Conservation (phyloP, 2,797 vertebrate genomes). For the Sebastes reedi region DNA sequence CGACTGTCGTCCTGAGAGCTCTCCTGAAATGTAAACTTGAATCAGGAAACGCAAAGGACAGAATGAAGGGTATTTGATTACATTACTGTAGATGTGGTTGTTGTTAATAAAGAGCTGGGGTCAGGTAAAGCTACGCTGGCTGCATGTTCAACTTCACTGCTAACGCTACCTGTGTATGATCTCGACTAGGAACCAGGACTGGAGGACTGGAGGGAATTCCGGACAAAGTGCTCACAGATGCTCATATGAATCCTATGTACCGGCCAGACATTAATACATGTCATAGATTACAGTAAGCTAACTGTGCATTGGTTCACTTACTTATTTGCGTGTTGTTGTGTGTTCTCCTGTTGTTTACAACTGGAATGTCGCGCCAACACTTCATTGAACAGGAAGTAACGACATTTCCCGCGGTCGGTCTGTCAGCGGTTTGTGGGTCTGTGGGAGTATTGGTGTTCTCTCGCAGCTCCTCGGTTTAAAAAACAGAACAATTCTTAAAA, state of each 20-base stretch:
- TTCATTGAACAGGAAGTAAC: conserved; percentile 78
- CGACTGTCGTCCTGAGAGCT: neutral
- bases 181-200: neutral
- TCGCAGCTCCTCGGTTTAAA: conserved; percentile 1
- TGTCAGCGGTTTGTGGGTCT: conserved; percentile 13
- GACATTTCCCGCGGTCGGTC: conserved; percentile 85
- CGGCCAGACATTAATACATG: neutral
- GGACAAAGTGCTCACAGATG: neutral
- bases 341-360: conserved; percentile 63
- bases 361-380: conserved; percentile 79
- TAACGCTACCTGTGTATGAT: too few relatives aligned
- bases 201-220: neutral
- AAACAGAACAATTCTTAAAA: neutral
- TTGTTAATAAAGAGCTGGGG: too few relatives aligned
- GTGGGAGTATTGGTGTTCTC: neutral
- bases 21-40: neutral
- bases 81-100: rapidly evolving
- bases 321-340: neutral
- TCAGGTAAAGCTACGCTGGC: neutral
- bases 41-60: neutral
- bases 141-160: neutral
- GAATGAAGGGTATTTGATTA: too few relatives aligned
- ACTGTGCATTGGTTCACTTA: neutral
- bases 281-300: rapidly evolving
- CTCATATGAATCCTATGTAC: neutral